phyloP scores from a whole-genome alignment of 2,888 invertebrate species.

The Prenolepis imparis region DNA sequence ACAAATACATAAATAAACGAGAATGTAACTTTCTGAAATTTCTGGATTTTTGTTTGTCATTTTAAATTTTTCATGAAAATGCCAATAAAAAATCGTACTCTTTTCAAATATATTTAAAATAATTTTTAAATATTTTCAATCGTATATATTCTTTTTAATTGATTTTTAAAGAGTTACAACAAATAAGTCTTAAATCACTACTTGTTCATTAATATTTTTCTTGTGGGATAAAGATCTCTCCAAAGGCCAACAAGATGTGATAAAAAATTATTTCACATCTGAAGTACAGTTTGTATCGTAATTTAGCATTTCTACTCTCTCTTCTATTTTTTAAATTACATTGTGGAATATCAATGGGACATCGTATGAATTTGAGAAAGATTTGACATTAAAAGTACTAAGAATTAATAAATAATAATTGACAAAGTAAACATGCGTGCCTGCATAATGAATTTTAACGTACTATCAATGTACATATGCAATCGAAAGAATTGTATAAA shows the following conservation, averaged over 20 bases:
- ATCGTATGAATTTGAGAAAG: background rate
- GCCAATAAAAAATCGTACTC: background rate
- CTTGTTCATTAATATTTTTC: background rate
- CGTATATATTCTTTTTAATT: too few species aligned
- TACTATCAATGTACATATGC: background rate
- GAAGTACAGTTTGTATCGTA: background rate
- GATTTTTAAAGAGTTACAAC: background rate
- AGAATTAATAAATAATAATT: background rate
- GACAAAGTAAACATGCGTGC: background rate
- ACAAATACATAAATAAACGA: slow-evolving; percentile 10
- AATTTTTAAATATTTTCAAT: too few species aligned
- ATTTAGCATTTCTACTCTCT: background rate
- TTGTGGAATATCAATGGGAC: background rate
- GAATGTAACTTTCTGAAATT: background rate
- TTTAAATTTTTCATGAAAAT: slow-evolving; percentile 1
- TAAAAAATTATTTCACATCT: background rate
- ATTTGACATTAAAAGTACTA: background rate
- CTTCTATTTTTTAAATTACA: background rate
- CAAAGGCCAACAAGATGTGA: background rate
- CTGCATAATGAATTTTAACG: background rate
- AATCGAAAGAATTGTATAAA: background rate
- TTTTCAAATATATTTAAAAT: background rate
- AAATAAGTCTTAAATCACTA: background rate
- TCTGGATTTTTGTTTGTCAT: background rate
- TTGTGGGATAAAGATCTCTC: background rate